phyloP scores from a whole-genome alignment of 2,888 invertebrate genomes.

The Cryptosula pallasiana region DNA sequence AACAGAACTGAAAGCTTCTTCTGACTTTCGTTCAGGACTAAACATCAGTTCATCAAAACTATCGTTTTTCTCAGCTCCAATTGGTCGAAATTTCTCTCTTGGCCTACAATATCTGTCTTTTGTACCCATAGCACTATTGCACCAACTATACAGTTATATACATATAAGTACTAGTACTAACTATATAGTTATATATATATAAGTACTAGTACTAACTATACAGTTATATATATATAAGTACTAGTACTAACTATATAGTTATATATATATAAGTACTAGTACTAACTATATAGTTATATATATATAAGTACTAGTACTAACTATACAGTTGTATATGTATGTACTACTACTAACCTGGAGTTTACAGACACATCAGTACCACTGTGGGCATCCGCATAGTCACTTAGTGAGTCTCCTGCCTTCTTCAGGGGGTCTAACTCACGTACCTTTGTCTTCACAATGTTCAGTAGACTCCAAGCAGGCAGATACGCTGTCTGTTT shows the following conservation, averaged over 20 bases:
- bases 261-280: too few relatives aligned
- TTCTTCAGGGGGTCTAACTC: neutral
- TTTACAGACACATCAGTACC: neutral
- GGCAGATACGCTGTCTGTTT: neutral
- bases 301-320: too few relatives aligned
- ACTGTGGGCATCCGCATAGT: neutral
- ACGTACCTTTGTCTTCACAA: neutral
- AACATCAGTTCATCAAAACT: slow-evolving; percentile 8
- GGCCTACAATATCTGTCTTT: neutral
- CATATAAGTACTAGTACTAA: too few relatives aligned
- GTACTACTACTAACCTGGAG: too few relatives aligned
- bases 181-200: too few relatives aligned
- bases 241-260: too few relatives aligned
- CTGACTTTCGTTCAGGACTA: neutral
- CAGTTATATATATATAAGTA: too few relatives aligned
- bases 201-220: too few relatives aligned
- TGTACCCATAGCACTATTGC: neutral
- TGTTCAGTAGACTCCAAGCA: neutral
- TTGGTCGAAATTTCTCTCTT: neutral
- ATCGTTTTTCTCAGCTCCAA: slow-evolving; percentile 15
- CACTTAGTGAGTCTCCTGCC: neutral
- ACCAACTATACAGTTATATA: neutral
- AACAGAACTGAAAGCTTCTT: slow-evolving; percentile 1
- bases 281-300: too few relatives aligned
- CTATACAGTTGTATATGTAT: too few relatives aligned